Evolutionary conservation across 1,140 invertebrate genomes (phyloP), one percentile per base, ranked within the genome.

Genomic region (Arctopsyche grandis): DNA sequence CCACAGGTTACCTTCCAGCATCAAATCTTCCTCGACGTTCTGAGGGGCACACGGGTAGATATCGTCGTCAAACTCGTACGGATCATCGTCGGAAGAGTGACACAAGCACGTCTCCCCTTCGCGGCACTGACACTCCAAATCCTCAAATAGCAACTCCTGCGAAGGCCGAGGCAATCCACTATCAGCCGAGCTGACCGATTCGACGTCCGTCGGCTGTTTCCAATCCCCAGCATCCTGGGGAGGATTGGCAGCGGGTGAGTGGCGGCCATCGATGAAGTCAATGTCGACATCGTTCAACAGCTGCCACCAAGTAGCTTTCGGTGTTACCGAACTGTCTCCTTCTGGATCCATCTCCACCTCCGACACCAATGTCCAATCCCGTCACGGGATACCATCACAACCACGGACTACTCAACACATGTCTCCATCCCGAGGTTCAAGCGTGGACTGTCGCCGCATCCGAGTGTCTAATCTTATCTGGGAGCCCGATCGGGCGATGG

Each of bases 1-100:
- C 21, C 24, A 16, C 43, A 38, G 24, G 46, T 83, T 84, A 85
- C 84, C 84, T 85, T 85, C 84, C 75, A 84, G 76, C 48, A 84
- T 75, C 43, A 84, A 83, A 10, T 85, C 83, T 9, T 85, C 85
- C 44, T 85, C 81, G 21, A 83, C 24, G 29, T 77, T 71, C 22
- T 66, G 48, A 5, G 12, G 44, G n/a, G 29, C 46, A 44, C 9
- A 70, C 38, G 82, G 60, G 44, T 83, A 75, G 26, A 89, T 86
- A 71, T 90, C 89, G 24, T 90, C 89, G 81, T 90, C 89, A 78
- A 90, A 90, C 78, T 89, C 89, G 80, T 90, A 90, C 3, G 87
- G 87, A 83, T 90, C 89, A 80, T 89, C 88, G 60, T 88, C 86
- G 19, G 80, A 29, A 46, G 46, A 60, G 16, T 73, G 46, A 43